Percentiles rank a stretch among this genome's conserved stretches.
Conservation (phyloP, 2,888 invertebrate species). For the Cryptocephalus primarius region DNA sequence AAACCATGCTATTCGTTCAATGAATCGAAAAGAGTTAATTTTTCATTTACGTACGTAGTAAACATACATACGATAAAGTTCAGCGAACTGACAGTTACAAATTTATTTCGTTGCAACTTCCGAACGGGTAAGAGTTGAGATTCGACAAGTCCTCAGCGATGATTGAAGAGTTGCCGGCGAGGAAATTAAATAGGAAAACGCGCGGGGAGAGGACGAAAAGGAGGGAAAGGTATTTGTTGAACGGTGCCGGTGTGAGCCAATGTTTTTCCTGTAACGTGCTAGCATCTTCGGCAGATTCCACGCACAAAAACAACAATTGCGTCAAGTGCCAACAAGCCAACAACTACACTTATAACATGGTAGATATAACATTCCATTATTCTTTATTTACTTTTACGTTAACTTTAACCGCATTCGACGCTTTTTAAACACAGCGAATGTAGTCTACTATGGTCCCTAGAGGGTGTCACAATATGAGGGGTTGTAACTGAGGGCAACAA, state of each 20-base stretch:
- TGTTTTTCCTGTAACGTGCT: background rate
- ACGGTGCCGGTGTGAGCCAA: background rate
- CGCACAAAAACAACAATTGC: background rate
- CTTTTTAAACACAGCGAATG: too few species aligned
- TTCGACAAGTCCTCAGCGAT: background rate
- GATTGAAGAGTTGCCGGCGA: slow-evolving; percentile 5
- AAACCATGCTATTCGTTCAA: too few species aligned
- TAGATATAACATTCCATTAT: background rate
- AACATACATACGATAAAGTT: too few species aligned
- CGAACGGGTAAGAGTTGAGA: too few species aligned
- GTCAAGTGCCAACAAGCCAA: background rate
- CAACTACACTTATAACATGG: background rate
- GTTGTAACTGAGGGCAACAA: too few species aligned
- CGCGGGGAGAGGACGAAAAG: slow-evolving; percentile 30
- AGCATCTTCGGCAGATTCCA: background rate
- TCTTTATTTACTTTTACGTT: background rate
- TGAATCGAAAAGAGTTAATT: too few species aligned
- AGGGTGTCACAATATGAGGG: too few species aligned
- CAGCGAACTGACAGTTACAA: too few species aligned
- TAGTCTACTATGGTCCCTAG: too few species aligned
- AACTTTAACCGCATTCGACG: too few species aligned
- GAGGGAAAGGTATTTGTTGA: slow-evolving; percentile 27
- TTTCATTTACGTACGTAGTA: too few species aligned
- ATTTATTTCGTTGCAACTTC: too few species aligned
- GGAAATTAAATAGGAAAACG: slow-evolving; percentile 25